A percentile compares a stretch with the other conserved stretches of the same genome.
Conservation (phyloP, 2,797 vertebrate genomes). For the Enteromius anoplus region DNA sequence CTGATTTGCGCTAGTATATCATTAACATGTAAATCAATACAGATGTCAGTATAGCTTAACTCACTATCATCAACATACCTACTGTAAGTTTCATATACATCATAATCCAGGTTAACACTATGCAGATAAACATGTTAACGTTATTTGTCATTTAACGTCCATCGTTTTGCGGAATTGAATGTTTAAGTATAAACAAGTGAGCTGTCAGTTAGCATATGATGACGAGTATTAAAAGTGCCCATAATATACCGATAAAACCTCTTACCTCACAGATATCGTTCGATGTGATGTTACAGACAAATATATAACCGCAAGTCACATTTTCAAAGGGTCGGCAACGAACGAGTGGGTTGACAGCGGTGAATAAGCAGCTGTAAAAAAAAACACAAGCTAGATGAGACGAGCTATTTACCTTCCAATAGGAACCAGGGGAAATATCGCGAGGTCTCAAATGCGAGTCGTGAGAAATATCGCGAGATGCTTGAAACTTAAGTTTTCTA, state of each 20-base stretch:
- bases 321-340: not conserved
- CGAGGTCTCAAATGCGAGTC: not conserved
- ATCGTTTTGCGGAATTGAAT: not conserved
- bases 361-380: not conserved
- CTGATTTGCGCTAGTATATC: not conserved
- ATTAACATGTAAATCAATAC: not conserved
- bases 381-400: slow-evolving; percentile 24
- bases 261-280: slow-evolving; percentile 22
- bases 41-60: not conserved
- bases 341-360: not conserved
- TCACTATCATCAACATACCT: not conserved
- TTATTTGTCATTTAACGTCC: not conserved
- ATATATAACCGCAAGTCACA: slow-evolving; percentile 1
- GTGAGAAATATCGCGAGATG: not conserved
- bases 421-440: slow-evolving; percentile 36
- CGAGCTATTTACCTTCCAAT: slow-evolving; percentile 45
- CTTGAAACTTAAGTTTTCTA: not conserved
- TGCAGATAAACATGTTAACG: not conserved
- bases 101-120: not conserved
- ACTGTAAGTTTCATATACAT: not conserved
- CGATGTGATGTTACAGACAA: not conserved
- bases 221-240: slow-evolving; percentile 20
- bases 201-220: slow-evolving; percentile 44
- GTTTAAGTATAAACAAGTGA: slow-evolving; percentile 14
- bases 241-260: not conserved